phyloP scores from a whole-genome alignment of 2,113 vertebrate species.

The Corythoichthys intestinalis region DNA sequence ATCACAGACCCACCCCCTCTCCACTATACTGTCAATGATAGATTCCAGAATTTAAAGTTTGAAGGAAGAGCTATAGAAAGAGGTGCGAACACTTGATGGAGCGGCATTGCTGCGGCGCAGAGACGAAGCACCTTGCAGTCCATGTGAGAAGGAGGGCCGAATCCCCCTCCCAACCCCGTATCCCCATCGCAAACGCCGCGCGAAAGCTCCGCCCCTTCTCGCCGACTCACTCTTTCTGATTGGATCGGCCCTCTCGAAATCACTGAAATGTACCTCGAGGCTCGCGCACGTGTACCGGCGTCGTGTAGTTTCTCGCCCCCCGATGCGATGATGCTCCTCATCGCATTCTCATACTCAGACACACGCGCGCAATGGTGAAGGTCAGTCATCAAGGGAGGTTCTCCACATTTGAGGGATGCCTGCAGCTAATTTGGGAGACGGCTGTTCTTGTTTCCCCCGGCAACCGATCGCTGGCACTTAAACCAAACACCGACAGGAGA shows the following conservation, averaged over 20 bases:
- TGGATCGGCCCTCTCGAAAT: slow-evolving; percentile 24
- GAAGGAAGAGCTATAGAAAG: background rate
- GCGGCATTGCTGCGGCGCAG: background rate
- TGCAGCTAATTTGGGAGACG: slow-evolving; percentile 55
- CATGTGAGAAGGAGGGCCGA: slow-evolving; percentile 58
- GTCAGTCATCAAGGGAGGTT: slow-evolving; percentile 49
- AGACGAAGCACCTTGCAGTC: slow-evolving; percentile 49
- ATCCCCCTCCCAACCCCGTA: slow-evolving; percentile 31
- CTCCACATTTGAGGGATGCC: slow-evolving; percentile 55
- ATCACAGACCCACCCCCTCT: no score
- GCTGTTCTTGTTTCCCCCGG: slow-evolving; percentile 51
- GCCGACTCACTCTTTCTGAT: slow-evolving; percentile 14
- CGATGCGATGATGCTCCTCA: background rate
- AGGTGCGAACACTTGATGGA: slow-evolving; percentile 21
- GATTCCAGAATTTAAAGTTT: no score
- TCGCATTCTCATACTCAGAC: slow-evolving; percentile 1
- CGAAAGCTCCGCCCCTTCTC: slow-evolving; percentile 21
- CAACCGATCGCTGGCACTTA: slow-evolving; percentile 41
- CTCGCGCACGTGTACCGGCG: background rate
- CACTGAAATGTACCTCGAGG: slow-evolving; percentile 10
- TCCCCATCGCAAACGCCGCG: slow-evolving; percentile 17
- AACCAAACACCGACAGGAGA: background rate
- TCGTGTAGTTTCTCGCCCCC: background rate
- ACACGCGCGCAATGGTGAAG: slow-evolving; percentile 26
- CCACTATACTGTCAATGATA: no score